A percentile compares a stretch with the other conserved stretches of the same genome.
Evolutionary conservation across 1,140 invertebrate species (phyloP).

Genomic region (Zaprionus ghesquierei): DNA sequence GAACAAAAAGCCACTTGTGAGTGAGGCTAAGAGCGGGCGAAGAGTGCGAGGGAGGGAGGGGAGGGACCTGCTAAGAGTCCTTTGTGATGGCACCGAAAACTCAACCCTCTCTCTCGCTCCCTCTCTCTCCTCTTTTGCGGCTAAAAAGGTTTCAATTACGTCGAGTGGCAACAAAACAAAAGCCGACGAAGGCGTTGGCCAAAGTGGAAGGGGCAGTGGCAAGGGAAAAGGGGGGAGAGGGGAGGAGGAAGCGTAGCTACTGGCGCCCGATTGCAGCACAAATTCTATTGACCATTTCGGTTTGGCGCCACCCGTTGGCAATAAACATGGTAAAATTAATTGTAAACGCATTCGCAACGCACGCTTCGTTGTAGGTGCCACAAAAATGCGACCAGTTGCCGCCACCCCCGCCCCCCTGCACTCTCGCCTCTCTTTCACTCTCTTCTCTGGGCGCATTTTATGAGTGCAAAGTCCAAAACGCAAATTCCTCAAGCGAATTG

Average conservation of each 20-base stretch:
- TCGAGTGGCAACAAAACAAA: slow-evolving; percentile 16
- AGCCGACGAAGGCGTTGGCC: slow-evolving; percentile 9
- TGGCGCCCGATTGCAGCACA: slow-evolving; percentile 1
- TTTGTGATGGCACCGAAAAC: slow-evolving; percentile 73
- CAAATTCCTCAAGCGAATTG: slow-evolving; percentile 37
- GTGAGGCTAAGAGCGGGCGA: slow-evolving; percentile 5
- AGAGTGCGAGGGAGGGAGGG: neutral
- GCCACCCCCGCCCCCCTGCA: neutral
- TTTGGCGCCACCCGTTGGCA: slow-evolving; percentile 54
- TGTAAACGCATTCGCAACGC: slow-evolving; percentile 38
- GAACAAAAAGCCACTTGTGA: slow-evolving; percentile 34
- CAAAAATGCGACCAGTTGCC: slow-evolving; percentile 40
- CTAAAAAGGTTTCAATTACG: slow-evolving; percentile 69
- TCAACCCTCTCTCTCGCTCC: neutral
- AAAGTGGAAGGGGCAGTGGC: neutral
- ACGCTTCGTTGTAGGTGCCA: slow-evolving; percentile 46
- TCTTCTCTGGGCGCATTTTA: slow-evolving; percentile 28
- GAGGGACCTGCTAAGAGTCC: slow-evolving; percentile 32
- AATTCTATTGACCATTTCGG: slow-evolving; percentile 49
- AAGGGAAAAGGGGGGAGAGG: neutral
- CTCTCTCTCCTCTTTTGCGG: slow-evolving; percentile 6
- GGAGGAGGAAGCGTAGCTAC: neutral
- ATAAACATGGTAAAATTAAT: slow-evolving; percentile 50
- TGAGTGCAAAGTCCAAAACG: slow-evolving; percentile 69
- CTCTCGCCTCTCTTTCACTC: neutral